These are phyloP conservation scores for Gracilinanus agilis DNA, from an alignment of 2,113 vertebrate species.

Conservation along the genomic window DNA sequence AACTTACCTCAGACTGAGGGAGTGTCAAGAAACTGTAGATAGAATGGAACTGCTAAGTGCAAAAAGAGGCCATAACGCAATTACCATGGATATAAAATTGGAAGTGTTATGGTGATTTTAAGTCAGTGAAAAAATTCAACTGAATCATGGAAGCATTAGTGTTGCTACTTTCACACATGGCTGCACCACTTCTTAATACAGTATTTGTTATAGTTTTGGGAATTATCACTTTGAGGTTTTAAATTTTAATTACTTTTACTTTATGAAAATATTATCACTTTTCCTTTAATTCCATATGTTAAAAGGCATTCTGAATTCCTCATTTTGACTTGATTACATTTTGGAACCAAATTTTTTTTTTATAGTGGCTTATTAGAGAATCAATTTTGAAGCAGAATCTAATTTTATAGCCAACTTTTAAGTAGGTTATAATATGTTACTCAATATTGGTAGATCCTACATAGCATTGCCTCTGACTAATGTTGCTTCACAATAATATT, in stretches of 20 bases:
- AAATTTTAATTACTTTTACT: not conserved
- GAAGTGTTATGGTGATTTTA: not conserved
- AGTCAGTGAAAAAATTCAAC: not conserved
- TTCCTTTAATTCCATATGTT: not conserved
- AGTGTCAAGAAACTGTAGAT: not conserved
- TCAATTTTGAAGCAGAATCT: not conserved
- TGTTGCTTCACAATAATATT: not conserved
- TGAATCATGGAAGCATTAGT: not conserved
- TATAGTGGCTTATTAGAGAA: not conserved
- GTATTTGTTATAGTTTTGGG: not conserved
- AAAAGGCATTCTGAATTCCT: not conserved
- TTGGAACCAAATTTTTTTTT: not conserved
- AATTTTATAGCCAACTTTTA: not conserved
- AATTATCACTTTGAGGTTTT: not conserved
- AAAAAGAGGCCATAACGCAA: conserved; percentile 1
- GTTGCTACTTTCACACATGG: not conserved
- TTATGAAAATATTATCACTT: not conserved
- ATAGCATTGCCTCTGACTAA: not conserved
- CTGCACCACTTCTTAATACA: not conserved
- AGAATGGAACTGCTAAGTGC: not conserved
- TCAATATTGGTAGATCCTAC: not conserved
- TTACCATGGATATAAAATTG: not conserved
- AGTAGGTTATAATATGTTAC: not conserved
- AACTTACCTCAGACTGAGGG: not conserved
- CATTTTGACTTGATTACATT: not conserved